Evolutionary conservation across 2,888 invertebrate genomes (phyloP).

Genomic region (Clunio marinus): DNA sequence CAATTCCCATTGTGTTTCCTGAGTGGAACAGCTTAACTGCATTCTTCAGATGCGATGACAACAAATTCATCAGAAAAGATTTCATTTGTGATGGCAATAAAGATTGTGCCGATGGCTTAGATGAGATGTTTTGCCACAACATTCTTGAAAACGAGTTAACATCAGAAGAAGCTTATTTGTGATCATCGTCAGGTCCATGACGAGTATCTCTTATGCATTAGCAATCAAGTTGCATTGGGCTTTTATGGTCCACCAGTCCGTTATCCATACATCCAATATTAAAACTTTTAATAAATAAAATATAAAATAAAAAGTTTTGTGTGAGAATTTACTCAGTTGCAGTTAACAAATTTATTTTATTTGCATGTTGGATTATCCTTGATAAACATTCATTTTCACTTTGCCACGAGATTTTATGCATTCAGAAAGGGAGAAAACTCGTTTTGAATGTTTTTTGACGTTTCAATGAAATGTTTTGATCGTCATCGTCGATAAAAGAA

Average conservation of each 20-base stretch:
- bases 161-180: background rate
- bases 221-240: no score
- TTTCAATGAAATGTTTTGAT: background rate
- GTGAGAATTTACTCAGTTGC: no score
- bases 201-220: no score
- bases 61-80: conserved; percentile 21
- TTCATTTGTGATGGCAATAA: conserved; percentile 3
- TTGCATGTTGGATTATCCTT: no score
- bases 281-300: no score
- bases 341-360: no score
- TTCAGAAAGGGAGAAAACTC: background rate
- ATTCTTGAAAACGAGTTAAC: background rate
- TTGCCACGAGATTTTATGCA: no score
- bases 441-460: background rate
- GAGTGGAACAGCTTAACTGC: background rate
- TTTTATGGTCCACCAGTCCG: no score
- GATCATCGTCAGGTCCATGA: no score
- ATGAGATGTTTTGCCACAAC: background rate
- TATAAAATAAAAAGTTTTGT: no score
- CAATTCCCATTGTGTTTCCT: background rate
- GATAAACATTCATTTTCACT: conserved; percentile 22
- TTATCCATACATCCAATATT: no score
- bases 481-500: no score
- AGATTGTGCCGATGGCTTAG: conserved; percentile 11
- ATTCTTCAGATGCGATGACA: conserved; percentile 23